These are phyloP conservation scores for Tanaodytes sp. DNA, from an alignment of 2,888 invertebrate species.

Conservation along the genomic window DNA sequence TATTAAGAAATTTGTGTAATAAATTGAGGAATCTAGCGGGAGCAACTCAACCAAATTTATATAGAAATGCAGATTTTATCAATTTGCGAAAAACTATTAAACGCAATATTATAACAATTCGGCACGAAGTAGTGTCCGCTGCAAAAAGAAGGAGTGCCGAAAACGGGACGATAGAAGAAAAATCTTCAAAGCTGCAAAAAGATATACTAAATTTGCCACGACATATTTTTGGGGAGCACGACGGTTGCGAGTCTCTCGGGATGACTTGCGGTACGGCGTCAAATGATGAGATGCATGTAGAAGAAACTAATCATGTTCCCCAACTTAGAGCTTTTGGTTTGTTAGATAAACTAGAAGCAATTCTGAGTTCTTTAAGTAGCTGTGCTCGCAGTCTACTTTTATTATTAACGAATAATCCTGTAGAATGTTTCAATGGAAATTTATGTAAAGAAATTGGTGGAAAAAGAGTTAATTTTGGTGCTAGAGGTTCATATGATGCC, in stretches of 20 bases:
- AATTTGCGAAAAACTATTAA: not conserved
- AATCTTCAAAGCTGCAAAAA: conserved; percentile 2
- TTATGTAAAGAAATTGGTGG: conserved; percentile 25
- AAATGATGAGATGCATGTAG: not conserved
- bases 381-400: not conserved
- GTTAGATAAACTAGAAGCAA: not conserved
- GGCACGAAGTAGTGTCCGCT: not conserved
- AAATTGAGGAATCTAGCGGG: not conserved
- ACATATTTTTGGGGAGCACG: conserved; percentile 54
- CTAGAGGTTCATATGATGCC: conserved; percentile 1
- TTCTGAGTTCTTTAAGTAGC: not conserved
- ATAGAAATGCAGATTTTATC: not conserved
- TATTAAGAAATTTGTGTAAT: not conserved
- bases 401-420: conserved; percentile 16
- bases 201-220: conserved; percentile 42
- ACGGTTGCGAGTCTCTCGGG: not conserved
- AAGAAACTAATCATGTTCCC: not conserved
- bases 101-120: not conserved
- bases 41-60: not conserved
- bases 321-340: not conserved
- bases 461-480: conserved; percentile 21
- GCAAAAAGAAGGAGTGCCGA: too few relatives aligned
- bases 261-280: too few relatives aligned
- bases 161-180: not conserved
- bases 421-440: conserved; percentile 19